Evolutionary conservation across 2,888 invertebrate species (phyloP).

Genomic region (Troides aeacus): DNA sequence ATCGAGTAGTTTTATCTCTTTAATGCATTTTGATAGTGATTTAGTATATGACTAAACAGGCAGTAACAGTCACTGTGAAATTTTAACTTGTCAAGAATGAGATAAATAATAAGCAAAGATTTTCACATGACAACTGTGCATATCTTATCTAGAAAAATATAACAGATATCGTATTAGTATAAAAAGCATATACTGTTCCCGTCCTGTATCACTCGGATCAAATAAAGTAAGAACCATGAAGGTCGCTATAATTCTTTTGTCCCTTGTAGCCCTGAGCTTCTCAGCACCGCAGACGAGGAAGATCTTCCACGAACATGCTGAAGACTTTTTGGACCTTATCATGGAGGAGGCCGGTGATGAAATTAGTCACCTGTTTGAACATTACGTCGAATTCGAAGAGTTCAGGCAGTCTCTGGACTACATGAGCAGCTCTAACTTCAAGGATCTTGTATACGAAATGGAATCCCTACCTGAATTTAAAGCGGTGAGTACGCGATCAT

Average conservation of each 20-base stretch:
- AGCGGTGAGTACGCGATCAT: conserved; percentile 49
- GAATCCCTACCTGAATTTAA: conserved; percentile 61
- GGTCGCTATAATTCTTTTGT: conserved; percentile 44
- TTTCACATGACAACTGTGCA: conserved; percentile 3
- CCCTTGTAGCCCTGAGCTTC: conserved; percentile 45
- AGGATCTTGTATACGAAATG: conserved; percentile 56
- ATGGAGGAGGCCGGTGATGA: conserved; percentile 43
- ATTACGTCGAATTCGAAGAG: conserved; percentile 56
- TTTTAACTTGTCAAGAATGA: conserved; percentile 6
- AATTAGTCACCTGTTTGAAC: conserved; percentile 39
- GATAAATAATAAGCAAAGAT: neutral
- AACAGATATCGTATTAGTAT: conserved; percentile 15
- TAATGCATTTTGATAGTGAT: too few relatives aligned
- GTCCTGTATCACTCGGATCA: conserved; percentile 6
- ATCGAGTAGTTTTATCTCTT: too few relatives aligned
- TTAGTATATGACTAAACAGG: too few relatives aligned
- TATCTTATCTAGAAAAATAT: conserved; percentile 21
- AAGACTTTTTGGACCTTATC: conserved; percentile 57
- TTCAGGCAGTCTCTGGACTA: conserved; percentile 48
- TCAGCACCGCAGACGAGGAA: conserved; percentile 58
- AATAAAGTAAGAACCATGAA: conserved; percentile 47
- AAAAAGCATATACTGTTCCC: conserved; percentile 10
- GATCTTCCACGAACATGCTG: conserved; percentile 60
- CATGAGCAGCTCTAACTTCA: conserved; percentile 52
- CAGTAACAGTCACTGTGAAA: neutral